phyloP scores from a whole-genome alignment of 2,113 vertebrate species.

The Epinephelus fuscoguttatus region DNA sequence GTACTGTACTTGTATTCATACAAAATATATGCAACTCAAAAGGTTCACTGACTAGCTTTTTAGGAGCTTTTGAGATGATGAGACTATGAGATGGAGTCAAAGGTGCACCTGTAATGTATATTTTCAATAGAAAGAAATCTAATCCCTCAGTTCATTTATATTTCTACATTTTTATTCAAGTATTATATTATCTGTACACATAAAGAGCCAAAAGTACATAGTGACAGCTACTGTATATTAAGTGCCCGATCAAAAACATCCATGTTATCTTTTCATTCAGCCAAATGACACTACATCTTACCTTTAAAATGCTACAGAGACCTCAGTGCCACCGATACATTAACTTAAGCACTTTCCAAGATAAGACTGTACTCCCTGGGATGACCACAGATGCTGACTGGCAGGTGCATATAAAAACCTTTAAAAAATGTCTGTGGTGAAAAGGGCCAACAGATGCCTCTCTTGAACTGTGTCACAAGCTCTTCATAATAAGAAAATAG shows the following conservation, averaged over 20 bases:
- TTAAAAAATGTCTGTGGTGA: not conserved
- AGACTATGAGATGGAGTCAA: too few relatives aligned
- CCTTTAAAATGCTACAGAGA: too few relatives aligned
- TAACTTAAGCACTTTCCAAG: not conserved
- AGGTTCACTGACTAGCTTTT: too few relatives aligned
- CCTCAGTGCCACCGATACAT: too few relatives aligned
- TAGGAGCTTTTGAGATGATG: too few relatives aligned
- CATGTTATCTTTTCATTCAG: not conserved
- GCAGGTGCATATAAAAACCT: too few relatives aligned
- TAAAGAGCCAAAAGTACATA: not conserved
- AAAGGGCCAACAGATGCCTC: not conserved
- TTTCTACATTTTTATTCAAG: not conserved
- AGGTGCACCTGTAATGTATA: too few relatives aligned
- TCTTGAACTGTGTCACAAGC: too few relatives aligned
- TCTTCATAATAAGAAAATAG: too few relatives aligned
- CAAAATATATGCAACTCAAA: too few relatives aligned
- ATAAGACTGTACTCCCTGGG: not conserved
- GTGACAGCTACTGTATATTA: not conserved
- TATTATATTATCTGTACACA: not conserved
- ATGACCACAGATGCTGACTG: not conserved
- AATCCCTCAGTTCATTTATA: not conserved
- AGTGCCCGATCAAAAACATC: not conserved
- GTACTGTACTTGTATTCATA: too few relatives aligned
- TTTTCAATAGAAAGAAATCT: too few relatives aligned
- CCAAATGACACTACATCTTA: not conserved